phyloP scores from a whole-genome alignment of 64 coral and sea anemone species.

The Acropora yongei region DNA sequence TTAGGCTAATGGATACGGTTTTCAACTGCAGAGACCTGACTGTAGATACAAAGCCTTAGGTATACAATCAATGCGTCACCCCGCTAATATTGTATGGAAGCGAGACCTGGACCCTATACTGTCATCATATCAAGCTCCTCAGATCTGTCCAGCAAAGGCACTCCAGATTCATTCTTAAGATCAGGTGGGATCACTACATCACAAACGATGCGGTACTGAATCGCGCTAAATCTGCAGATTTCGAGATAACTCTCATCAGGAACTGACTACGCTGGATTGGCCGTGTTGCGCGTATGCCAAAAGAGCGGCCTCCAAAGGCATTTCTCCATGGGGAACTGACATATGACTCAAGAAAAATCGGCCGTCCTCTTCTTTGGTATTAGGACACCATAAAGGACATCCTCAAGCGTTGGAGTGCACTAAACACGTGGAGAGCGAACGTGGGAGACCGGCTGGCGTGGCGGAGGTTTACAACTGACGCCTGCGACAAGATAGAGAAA shows the following conservation, averaged over 20 bases:
- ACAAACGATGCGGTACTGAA: not conserved
- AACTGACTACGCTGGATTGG: not conserved
- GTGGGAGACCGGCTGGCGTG: too few relatives aligned
- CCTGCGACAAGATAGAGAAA: too few relatives aligned
- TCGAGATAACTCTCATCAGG: not conserved
- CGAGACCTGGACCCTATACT: conserved; percentile 44
- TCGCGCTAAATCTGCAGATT: not conserved
- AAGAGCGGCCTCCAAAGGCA: too few relatives aligned
- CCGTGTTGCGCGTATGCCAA: too few relatives aligned
- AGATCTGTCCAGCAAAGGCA: not conserved
- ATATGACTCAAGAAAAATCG: too few relatives aligned
- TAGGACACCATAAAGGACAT: too few relatives aligned
- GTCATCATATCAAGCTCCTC: not conserved
- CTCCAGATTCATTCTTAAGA: not conserved
- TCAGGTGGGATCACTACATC: not conserved
- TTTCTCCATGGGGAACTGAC: too few relatives aligned
- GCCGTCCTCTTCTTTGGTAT: too few relatives aligned
- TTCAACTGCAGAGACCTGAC: conserved; percentile 39
- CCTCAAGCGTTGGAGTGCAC: too few relatives aligned
- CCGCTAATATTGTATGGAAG: conserved; percentile 39
- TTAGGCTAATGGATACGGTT: conserved; percentile 5
- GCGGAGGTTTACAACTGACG: too few relatives aligned
- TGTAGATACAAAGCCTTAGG: not conserved
- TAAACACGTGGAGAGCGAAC: too few relatives aligned
- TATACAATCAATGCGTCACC: conserved; percentile 21